These are phyloP conservation scores for Agrilus planipennis DNA, from an alignment of 1,140 invertebrate genomes.

Conservation along the genomic window DNA sequence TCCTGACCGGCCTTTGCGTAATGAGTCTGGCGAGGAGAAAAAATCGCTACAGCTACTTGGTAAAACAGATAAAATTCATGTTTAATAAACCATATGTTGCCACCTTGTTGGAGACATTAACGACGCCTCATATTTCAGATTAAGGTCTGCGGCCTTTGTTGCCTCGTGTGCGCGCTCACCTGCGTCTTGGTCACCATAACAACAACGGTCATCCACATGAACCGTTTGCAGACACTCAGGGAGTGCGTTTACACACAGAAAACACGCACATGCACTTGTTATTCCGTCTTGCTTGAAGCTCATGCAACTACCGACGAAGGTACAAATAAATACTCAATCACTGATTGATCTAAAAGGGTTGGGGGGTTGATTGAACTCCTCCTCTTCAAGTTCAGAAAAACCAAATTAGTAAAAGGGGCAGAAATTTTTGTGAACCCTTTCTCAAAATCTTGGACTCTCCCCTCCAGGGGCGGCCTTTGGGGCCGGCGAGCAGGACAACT, in stretches of 20 bases:
- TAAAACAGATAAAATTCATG: slow-evolving; percentile 34
- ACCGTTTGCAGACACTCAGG: slow-evolving; percentile 69
- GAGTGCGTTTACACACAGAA: slow-evolving; percentile 76
- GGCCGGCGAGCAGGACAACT: too few species aligned
- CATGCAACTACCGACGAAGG: slow-evolving; percentile 47
- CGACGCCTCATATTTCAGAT: slow-evolving; percentile 46
- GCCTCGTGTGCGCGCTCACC: slow-evolving; percentile 68
- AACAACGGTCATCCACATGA: slow-evolving; percentile 89
- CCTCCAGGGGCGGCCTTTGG: too few species aligned
- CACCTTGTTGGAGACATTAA: neutral
- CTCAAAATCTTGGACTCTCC: too few species aligned
- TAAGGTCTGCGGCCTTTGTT: slow-evolving; percentile 73
- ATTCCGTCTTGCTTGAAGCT: slow-evolving; percentile 48
- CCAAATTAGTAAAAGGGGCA: too few species aligned
- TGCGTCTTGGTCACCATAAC: slow-evolving; percentile 83
- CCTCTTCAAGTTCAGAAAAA: too few species aligned
- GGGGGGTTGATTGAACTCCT: too few species aligned
- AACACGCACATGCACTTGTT: slow-evolving; percentile 66
- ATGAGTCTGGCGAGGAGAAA: slow-evolving; percentile 71
- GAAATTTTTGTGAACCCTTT: too few species aligned
- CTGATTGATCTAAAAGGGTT: neutral
- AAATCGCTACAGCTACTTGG: slow-evolving; percentile 76
- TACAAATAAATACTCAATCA: slow-evolving; percentile 26
- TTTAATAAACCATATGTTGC: slow-evolving; percentile 1
- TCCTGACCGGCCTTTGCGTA: slow-evolving; percentile 72